A percentile compares a stretch with the other conserved stretches of the same genome.
Conservation (phyloP, 2,797 vertebrate genomes). For the Nyctalus aviator region DNA sequence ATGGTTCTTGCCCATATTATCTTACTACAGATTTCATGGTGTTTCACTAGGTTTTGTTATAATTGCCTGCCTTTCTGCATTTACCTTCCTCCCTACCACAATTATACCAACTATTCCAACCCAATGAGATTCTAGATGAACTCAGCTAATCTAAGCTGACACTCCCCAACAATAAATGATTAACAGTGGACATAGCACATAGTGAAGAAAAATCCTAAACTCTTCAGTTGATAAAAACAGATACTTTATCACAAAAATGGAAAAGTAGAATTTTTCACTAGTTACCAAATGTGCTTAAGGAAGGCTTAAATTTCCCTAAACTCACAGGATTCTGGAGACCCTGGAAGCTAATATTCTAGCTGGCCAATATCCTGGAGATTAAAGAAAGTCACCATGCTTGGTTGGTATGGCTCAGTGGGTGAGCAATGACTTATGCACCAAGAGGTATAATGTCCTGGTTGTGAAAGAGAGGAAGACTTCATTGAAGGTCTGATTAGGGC, state of each 20-base stretch:
- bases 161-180: not conserved
- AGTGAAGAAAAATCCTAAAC: not conserved
- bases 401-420: too few relatives aligned
- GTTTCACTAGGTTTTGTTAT: not conserved
- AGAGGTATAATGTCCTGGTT: too few relatives aligned
- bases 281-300: not conserved
- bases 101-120: not conserved
- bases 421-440: too few relatives aligned
- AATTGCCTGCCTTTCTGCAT: not conserved
- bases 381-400: not conserved
- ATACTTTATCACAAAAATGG: not conserved
- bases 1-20: not conserved
- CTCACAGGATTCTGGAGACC: not conserved
- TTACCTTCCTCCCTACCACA: not conserved
- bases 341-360: not conserved
- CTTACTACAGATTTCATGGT: not conserved
- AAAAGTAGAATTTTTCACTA: conserved; percentile 8
- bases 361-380: not conserved
- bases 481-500: not conserved
- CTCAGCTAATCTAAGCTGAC: not conserved
- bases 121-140: not conserved
- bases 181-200: not conserved
- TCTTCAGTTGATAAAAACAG: not conserved
- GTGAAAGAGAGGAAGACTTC: not conserved
- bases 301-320: not conserved